These are phyloP conservation scores for Ophioninae sp. DNA, from an alignment of 2,888 invertebrate genomes.

Conservation along the genomic window DNA sequence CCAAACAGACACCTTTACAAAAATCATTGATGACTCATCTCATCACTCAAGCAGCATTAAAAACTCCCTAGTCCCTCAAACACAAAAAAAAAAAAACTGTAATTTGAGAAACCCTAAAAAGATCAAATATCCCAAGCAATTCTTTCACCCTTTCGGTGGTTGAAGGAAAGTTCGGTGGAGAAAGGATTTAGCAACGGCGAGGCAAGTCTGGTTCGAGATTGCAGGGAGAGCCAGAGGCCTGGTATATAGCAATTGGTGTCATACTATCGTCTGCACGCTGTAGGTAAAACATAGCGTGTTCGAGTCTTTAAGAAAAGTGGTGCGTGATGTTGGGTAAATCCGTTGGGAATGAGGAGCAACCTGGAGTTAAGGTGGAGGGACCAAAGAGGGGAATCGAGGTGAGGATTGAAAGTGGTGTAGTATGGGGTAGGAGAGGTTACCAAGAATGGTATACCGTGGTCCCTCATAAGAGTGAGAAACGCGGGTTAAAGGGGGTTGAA, in stretches of 20 bases:
- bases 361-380: constrained; percentile 34
- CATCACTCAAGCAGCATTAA: too few species aligned
- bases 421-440: constrained; percentile 24
- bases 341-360: constrained; percentile 59
- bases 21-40: too few species aligned
- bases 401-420: constrained; percentile 62
- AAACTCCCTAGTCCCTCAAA: not conserved
- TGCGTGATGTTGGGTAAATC: constrained; percentile 67
- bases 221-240: constrained; percentile 45
- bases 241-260: constrained; percentile 66
- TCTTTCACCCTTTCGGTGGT: not conserved
- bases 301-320: constrained; percentile 72
- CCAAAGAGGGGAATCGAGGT: constrained; percentile 56
- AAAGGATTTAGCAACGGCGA: not conserved
- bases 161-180: not conserved
- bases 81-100: not conserved
- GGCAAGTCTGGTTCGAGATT: constrained; percentile 47
- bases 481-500: constrained; percentile 57
- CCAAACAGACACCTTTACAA: too few species aligned
- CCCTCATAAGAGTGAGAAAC: constrained; percentile 35
- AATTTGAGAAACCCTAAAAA: not conserved
- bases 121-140: not conserved
- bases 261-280: constrained; percentile 68
- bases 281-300: constrained; percentile 65
- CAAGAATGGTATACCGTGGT: constrained; percentile 40